Base-by-base conservation (phyloP, 2,113 vertebrate genomes). In the Oreochromis aureus region DNA sequence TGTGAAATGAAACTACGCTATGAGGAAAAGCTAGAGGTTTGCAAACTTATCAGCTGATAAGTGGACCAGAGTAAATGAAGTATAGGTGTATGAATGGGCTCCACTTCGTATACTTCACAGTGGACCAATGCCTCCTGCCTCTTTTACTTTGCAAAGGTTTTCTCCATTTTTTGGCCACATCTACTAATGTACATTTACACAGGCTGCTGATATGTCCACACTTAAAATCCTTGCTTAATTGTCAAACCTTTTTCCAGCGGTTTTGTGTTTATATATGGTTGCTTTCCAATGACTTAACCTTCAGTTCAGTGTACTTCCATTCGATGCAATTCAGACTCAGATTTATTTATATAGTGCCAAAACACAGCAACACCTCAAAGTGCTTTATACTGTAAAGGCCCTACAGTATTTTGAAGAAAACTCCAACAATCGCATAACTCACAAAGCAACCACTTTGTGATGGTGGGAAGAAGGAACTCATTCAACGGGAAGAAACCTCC, bases 51-150 rank as follows among this genome's bases (percentile, higher is more conserved):
- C 39, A 71, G 13, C 39, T 71, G 66, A 71, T 71, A 63, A 63
- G 39, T 44, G 39, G 39, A 13, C 39, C 24, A 71, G 12, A 44
- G 39, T 71, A 71, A 71, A 44, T 16, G 5, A 24, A 71, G 19
- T 44, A 44, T 9, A 71, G 5, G 7, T 44, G 12, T 44, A 15
- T 71, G 19, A 71, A 71, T 44, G 36, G 0, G 36, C 5, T 0
- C n/a, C n/a, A 3, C n/a, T 41, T 71, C 36, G 15, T 27, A 27
- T 27, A 27, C 27, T 1, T 27, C n/a, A 44, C 0, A 1, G 66
- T 44, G 39, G 22, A 12, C 39, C 19, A n/a, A 11, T 39, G 10
- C 32, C 19, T 39, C 63, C 63, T 69, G 19, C 2, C 63, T 69
- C 63, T 15, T 69, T 22, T 69, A 41, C 63, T 22, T n/a, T 41